phyloP scores from a whole-genome alignment of 1,140 invertebrate genomes.

The Trachymyrmex septentrionalis region DNA sequence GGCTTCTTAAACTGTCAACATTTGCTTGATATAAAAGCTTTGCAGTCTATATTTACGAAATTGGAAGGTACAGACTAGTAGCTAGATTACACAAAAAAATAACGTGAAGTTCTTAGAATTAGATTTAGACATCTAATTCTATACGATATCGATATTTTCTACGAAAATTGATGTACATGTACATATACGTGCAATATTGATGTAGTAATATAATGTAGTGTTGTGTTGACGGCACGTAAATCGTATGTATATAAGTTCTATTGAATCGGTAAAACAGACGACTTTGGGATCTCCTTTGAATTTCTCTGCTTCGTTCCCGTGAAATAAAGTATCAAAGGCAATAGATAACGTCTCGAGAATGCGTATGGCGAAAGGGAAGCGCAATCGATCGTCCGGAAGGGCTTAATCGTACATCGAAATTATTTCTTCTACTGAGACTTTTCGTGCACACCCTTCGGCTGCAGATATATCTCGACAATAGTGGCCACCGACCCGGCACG shows the following conservation, averaged over 20 bases:
- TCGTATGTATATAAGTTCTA: neutral
- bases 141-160: too few relatives aligned
- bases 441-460: neutral
- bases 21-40: too few relatives aligned
- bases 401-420: constrained; percentile 48
- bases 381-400: constrained; percentile 13
- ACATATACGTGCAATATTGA: too few relatives aligned
- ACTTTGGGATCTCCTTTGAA: neutral
- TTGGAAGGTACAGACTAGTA: too few relatives aligned
- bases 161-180: too few relatives aligned
- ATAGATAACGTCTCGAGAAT: constrained; percentile 6
- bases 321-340: neutral
- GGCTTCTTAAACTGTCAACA: too few relatives aligned
- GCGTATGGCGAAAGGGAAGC: neutral
- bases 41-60: too few relatives aligned
- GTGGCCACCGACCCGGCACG: constrained; percentile 41
- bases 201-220: too few relatives aligned
- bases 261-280: neutral
- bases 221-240: too few relatives aligned
- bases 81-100: too few relatives aligned
- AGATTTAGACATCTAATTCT: too few relatives aligned
- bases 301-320: neutral
- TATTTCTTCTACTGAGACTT: constrained; percentile 36
- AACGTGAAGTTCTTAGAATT: too few relatives aligned
- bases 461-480: constrained; percentile 51